Evolutionary conservation across 2,113 vertebrate species (phyloP).

Genomic region (Tragelaphus buxtoni): DNA sequence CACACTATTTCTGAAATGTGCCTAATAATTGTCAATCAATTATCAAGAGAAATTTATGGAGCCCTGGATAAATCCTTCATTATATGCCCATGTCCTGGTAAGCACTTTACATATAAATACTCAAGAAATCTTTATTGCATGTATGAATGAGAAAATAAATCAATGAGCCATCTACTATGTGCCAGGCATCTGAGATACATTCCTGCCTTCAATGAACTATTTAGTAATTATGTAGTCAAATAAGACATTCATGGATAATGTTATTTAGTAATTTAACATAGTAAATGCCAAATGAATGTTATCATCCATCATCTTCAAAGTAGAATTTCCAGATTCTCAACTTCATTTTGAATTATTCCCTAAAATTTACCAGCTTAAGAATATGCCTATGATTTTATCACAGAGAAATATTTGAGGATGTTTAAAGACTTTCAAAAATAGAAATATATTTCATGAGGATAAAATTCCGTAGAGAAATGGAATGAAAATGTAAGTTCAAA

Average conservation of each 20-base stretch:
- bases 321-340: not conserved
- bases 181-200: not conserved
- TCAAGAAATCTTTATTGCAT: not conserved
- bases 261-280: not conserved
- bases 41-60: not conserved
- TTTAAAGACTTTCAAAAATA: not conserved
- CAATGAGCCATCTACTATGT: not conserved
- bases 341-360: not conserved
- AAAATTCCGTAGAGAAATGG: not conserved
- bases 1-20: not conserved
- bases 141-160: not conserved
- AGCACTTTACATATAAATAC: not conserved
- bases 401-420: not conserved
- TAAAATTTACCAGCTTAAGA: not conserved
- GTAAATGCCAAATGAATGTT: not conserved
- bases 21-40: not conserved
- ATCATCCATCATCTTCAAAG: not conserved
- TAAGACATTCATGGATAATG: not conserved
- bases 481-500: not conserved
- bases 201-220: not conserved
- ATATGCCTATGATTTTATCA: not conserved
- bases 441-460: not conserved
- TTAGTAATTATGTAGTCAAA: not conserved
- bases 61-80: not conserved
- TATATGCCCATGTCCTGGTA: not conserved